Evolutionary conservation across 2,888 invertebrate genomes (phyloP), one percentile per base, ranked within the genome.

Genomic region (Venusia cambrica): DNA sequence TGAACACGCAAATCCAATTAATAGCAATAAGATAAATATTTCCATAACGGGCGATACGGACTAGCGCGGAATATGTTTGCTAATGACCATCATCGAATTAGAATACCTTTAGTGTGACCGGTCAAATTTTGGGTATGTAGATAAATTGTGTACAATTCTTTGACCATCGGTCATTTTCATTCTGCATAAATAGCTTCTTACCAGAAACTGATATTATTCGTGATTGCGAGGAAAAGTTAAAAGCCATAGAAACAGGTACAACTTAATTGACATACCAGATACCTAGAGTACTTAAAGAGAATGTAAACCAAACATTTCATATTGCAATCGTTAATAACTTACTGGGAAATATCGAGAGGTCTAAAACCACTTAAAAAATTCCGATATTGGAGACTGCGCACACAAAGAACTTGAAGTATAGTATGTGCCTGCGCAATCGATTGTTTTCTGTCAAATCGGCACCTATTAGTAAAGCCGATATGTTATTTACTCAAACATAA

Each of bases 391-490:
- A 42, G 26, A 38, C 27, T 36, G 19, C 16, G 29, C 19, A 43
- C 27, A 38, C 38, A 43, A 28, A 30, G 31, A 20, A 10, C 36
- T 28, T 5, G 18, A 25, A 27, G 26, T 19, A n/a, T n/a, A 24
- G 21, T 10, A 35, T 53, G 54, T 59, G 70, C 64, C 67, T 62
- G 62, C 71, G 72, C 71, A 68, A 42, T 34, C 52, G 66, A 73
- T 75, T 73, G 74, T 80, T 73, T 73, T 66, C 64, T 70, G 65
- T 68, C 61, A 65, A 67, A 70, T 77, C 78, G 60, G 70, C 78
- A 73, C 74, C 72, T 79, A 78, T 78, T 78, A 83, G 74, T 78
- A 49, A 66, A 65, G 64, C 41, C 57, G 57, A 61, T 63, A 62
- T 50, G 53, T 51, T 75, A 57, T 81, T 79, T 77, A 63, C 66